phyloP scores from a whole-genome alignment of 2,888 invertebrate genomes.

The Calliphora vomitoria region DNA sequence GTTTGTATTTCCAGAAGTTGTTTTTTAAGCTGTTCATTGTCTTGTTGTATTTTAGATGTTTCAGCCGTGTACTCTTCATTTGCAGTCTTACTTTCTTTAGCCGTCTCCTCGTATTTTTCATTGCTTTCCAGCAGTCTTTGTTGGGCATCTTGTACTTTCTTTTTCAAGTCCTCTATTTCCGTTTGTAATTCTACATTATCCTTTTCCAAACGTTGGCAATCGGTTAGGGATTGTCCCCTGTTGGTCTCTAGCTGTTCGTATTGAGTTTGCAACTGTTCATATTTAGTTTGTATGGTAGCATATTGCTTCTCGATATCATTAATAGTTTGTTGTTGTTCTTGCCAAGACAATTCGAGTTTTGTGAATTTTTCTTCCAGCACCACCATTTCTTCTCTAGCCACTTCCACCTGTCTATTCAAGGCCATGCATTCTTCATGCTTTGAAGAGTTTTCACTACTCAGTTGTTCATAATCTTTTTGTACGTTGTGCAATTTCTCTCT shows the following conservation, averaged over 20 bases:
- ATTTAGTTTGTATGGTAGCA: conserved; percentile 78
- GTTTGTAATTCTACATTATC: conserved; percentile 78
- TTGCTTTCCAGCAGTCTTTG: conserved; percentile 73
- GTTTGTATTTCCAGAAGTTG: conserved; percentile 79
- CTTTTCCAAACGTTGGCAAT: conserved; percentile 76
- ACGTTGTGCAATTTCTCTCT: conserved; percentile 76
- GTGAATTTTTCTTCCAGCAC: conserved; percentile 78
- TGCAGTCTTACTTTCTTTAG: conserved; percentile 30
- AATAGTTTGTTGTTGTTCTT: conserved; percentile 75
- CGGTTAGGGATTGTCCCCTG: conserved; percentile 74
- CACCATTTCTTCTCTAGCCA: conserved; percentile 75
- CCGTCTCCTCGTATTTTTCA: conserved; percentile 55
- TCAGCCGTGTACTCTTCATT: conserved; percentile 36
- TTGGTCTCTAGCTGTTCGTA: conserved; percentile 77
- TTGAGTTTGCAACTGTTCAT: conserved; percentile 77
- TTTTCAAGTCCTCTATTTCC: conserved; percentile 78
- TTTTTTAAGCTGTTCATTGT: conserved; percentile 76
- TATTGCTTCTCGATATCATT: conserved; percentile 78
- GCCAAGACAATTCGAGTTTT: conserved; percentile 76
- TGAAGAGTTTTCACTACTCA: conserved; percentile 74
- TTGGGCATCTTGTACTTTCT: conserved; percentile 78
- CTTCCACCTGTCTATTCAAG: conserved; percentile 75
- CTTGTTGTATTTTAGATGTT: conserved; percentile 57
- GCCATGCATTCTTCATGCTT: conserved; percentile 77
- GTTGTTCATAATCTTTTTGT: conserved; percentile 75